Conservation (phyloP, 1,140 invertebrate species). For the Chelonus insularis region DNA sequence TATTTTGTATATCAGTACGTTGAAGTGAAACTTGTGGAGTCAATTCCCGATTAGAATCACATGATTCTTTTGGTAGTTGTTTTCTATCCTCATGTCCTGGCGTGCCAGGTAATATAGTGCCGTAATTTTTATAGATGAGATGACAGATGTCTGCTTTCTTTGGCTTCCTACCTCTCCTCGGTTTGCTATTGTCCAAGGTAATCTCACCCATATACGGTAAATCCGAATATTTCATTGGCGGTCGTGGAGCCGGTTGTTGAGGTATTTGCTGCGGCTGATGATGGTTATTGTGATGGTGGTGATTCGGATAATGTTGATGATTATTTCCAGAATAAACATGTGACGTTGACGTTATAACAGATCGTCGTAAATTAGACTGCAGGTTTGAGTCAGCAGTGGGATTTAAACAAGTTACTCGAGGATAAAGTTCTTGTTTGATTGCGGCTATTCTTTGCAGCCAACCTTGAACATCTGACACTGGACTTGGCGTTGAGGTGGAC, state of each 20-base stretch:
- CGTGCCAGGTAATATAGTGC: slow-evolving; percentile 77
- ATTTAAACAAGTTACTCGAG: slow-evolving; percentile 29
- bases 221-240: slow-evolving; percentile 75
- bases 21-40: slow-evolving; percentile 49
- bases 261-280: slow-evolving; percentile 36
- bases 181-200: slow-evolving; percentile 82
- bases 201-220: slow-evolving; percentile 90
- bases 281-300: slow-evolving; percentile 31
- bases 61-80: slow-evolving; percentile 33
- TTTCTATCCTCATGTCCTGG: slow-evolving; percentile 60
- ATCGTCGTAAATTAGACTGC: slow-evolving; percentile 34
- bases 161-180: slow-evolving; percentile 79
- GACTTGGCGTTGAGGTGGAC: slow-evolving; percentile 50
- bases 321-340: slow-evolving; percentile 34
- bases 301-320: slow-evolving; percentile 30
- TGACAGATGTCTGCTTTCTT: slow-evolving; percentile 90
- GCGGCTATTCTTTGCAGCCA: slow-evolving; percentile 74
- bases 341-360: slow-evolving; percentile 47
- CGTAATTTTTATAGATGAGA: slow-evolving; percentile 88
- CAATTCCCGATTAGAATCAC: slow-evolving; percentile 28
- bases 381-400: slow-evolving; percentile 14
- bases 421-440: slow-evolving; percentile 64
- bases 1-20: slow-evolving; percentile 69
- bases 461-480: slow-evolving; percentile 63
- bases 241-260: slow-evolving; percentile 42